Base-by-base conservation (phyloP, 2,113 vertebrate species). In the Dipodomys spectabilis region DNA sequence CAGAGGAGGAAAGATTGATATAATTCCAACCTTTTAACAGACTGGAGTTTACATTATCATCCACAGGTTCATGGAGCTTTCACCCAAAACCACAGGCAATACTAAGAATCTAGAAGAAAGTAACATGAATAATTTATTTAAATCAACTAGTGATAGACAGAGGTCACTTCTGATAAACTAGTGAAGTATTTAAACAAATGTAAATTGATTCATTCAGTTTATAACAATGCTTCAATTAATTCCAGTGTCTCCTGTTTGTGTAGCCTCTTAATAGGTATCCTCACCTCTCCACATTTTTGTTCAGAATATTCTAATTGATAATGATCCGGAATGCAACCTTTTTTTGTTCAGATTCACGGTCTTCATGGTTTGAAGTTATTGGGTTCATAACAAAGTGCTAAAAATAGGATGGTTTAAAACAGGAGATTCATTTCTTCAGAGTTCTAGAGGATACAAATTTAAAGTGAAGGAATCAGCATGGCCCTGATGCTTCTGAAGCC, bases 271-370 rank as follows among this genome's bases (percentile, higher is more conserved):
- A 91, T 2, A 86, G 35, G 19, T 79, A 2, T 67, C 30, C 7
- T 88, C 53, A 79, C 45, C 30, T 92, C 18, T 44, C 30, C 44
- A 73, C 18, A 68, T 79, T 95, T 93, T 92, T 79, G 88, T 45
- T 73, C 25, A 89, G 23, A 79, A 27, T 69, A 44, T 35, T 75
- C n/a, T 71, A 67, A 23, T 8, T 88, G 53, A 44, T 80, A 94
- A 90, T 86, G 62, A 72, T 35, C 28, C n/a, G 91, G 91, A 91
- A 73, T 82, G 35, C 13, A 67, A 86, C 81, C 12, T 82, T 80
- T 20, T 20, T 73, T 94, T 88, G 44, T 11, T 82, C 62, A 93
- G 23, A 68, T 57, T 77, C 44, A 72, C 88, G 30, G 25, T 90
- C 23, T 35, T 86, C 65, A 71, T 62, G 35, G 77, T 78, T 28